These are phyloP conservation scores for Megaceryle maxima DNA, from an alignment of 2,113 vertebrate genomes.

Conservation along the genomic window DNA sequence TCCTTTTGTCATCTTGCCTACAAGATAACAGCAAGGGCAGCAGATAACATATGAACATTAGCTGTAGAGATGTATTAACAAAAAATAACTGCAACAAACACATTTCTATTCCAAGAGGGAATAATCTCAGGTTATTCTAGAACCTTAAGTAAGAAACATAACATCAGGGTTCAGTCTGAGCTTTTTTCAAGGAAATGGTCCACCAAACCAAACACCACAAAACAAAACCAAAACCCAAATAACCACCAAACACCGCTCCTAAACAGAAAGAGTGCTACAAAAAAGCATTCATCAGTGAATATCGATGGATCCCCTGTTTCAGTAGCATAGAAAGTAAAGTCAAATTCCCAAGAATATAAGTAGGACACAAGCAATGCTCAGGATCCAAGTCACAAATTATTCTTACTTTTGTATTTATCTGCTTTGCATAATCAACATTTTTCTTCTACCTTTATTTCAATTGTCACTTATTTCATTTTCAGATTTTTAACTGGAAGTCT, in stretches of 20 bases:
- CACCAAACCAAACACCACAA: background rate
- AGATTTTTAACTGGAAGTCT: slow-evolving; percentile 21
- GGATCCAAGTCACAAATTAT: slow-evolving; percentile 4
- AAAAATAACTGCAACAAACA: background rate
- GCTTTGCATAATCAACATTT: slow-evolving; percentile 15
- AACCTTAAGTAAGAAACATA: background rate
- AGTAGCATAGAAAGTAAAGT: slow-evolving; percentile 37
- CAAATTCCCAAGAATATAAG: slow-evolving; percentile 35
- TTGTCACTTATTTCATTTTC: slow-evolving; percentile 26
- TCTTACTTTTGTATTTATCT: slow-evolving; percentile 44
- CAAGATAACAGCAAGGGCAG: background rate
- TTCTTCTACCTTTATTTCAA: slow-evolving; percentile 11
- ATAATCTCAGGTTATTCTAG: background rate
- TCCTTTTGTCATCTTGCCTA: background rate
- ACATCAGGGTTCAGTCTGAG: background rate
- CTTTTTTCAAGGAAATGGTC: background rate
- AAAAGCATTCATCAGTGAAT: slow-evolving; percentile 27
- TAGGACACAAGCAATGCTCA: background rate
- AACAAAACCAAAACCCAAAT: too few species aligned
- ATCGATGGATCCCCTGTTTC: slow-evolving; percentile 15
- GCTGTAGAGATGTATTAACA: background rate
- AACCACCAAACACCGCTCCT: background rate
- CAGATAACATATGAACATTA: background rate
- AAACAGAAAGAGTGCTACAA: background rate
- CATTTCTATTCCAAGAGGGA: slow-evolving; percentile 2